These are phyloP conservation scores for Uromys caudimaculatus DNA, from an alignment of 2,797 vertebrate species.

Conservation along the genomic window DNA sequence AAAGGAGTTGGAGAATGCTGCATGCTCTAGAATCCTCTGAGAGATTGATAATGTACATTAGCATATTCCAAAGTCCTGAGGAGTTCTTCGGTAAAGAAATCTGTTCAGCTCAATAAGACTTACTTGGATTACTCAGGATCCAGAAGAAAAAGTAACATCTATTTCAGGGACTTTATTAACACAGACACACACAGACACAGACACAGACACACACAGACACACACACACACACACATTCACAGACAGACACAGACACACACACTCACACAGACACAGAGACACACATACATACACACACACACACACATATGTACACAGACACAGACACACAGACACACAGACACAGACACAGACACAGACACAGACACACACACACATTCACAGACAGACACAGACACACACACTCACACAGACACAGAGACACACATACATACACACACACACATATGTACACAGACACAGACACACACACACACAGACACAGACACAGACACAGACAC, in stretches of 20 bases:
- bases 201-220: neutral
- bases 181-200: neutral
- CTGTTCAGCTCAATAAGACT: conserved; percentile 8
- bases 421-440: neutral
- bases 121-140: conserved; percentile 11
- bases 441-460: neutral
- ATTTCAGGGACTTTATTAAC: neutral
- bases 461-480: too few species aligned
- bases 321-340: neutral
- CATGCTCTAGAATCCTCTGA: neutral
- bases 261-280: neutral
- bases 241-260: neutral
- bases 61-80: conserved; percentile 8
- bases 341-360: neutral
- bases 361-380: neutral
- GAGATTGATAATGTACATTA: neutral
- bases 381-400: neutral
- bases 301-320: neutral
- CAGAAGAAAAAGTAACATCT: conserved; percentile 37
- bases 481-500: neutral
- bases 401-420: neutral
- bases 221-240: neutral
- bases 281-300: neutral
- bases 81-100: conserved; percentile 39
- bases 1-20: conserved; percentile 31